Evolutionary conservation across 2,888 invertebrate genomes (phyloP).

Genomic region (Lochmaea crataegi): DNA sequence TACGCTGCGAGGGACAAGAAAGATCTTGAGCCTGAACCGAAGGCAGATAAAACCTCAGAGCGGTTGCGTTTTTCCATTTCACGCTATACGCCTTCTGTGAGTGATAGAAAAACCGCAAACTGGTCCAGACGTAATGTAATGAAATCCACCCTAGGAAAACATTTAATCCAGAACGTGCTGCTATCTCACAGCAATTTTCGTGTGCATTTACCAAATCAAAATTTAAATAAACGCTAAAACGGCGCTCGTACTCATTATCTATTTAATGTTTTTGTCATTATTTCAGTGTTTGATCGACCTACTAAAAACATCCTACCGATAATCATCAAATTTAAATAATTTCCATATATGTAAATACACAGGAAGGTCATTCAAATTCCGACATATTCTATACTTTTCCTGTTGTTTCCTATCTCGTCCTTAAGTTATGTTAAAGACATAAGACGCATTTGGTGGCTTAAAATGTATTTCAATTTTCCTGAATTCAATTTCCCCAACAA

Average conservation of each 20-base stretch:
- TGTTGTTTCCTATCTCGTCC: too few relatives aligned
- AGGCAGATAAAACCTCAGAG: conserved; percentile 19
- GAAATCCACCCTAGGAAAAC: conserved; percentile 30
- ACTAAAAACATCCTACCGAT: not conserved
- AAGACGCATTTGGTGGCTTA: too few relatives aligned
- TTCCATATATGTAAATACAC: not conserved
- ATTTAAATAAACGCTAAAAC: conserved; percentile 26
- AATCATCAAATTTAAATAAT: not conserved
- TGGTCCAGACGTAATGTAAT: conserved; percentile 35
- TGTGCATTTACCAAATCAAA: conserved; percentile 35
- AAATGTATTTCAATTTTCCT: too few relatives aligned
- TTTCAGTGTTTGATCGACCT: not conserved
- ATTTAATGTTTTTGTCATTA: conserved; percentile 8
- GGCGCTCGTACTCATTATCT: conserved; percentile 3
- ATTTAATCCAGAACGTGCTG: conserved; percentile 32
- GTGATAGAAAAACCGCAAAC: conserved; percentile 36
- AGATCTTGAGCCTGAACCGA: conserved; percentile 1
- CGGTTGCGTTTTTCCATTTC: conserved; percentile 32
- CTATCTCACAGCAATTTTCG: conserved; percentile 26
- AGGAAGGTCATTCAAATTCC: not conserved
- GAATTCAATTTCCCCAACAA: too few relatives aligned
- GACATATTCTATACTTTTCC: too few relatives aligned
- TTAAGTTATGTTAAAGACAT: too few relatives aligned
- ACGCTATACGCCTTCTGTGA: conserved; percentile 34
- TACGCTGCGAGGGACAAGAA: not conserved